phyloP scores from a whole-genome alignment of 2,113 vertebrate species.

The Aspiorhynchus laticeps region DNA sequence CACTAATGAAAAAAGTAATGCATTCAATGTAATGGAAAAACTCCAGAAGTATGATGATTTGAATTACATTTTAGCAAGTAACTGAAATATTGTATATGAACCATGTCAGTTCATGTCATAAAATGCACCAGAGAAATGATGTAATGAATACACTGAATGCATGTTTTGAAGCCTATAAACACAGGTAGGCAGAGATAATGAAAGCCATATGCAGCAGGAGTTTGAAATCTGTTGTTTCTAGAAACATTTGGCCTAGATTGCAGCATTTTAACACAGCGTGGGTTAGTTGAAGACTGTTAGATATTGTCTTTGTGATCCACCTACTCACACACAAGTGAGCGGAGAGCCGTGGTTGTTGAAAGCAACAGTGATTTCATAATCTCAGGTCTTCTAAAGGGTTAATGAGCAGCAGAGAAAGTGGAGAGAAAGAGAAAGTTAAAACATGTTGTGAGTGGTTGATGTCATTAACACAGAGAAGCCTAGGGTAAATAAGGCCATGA shows the following conservation, averaged over 20 bases:
- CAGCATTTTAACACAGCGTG: conserved; percentile 18
- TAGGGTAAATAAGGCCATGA: not conserved
- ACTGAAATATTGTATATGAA: not conserved
- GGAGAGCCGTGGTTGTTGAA: conserved; percentile 4
- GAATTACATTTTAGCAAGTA: not conserved
- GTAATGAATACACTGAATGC: not conserved
- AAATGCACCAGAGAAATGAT: not conserved
- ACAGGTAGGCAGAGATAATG: not conserved
- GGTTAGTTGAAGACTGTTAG: conserved; percentile 27
- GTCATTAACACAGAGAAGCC: not conserved
- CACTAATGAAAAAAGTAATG: not conserved
- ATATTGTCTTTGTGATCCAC: conserved; percentile 32
- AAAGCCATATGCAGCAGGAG: not conserved
- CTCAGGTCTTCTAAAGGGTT: conserved; percentile 2
- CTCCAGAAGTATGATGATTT: not conserved
- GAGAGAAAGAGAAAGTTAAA: too few species aligned
- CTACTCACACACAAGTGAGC: conserved; percentile 27
- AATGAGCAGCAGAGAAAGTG: conserved; percentile 10
- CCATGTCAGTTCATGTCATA: not conserved
- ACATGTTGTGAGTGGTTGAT: conserved; percentile 7
- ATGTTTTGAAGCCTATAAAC: not conserved
- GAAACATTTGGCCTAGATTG: conserved; percentile 11
- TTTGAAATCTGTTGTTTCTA: conserved; percentile 12
- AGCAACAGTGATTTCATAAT: conserved; percentile 38
- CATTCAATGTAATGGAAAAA: not conserved